A percentile compares a stretch with the other conserved stretches of the same genome.
These are phyloP conservation scores for Torymus aiolomorphi DNA, from an alignment of 2,888 invertebrate genomes.

Conservation along the genomic window DNA sequence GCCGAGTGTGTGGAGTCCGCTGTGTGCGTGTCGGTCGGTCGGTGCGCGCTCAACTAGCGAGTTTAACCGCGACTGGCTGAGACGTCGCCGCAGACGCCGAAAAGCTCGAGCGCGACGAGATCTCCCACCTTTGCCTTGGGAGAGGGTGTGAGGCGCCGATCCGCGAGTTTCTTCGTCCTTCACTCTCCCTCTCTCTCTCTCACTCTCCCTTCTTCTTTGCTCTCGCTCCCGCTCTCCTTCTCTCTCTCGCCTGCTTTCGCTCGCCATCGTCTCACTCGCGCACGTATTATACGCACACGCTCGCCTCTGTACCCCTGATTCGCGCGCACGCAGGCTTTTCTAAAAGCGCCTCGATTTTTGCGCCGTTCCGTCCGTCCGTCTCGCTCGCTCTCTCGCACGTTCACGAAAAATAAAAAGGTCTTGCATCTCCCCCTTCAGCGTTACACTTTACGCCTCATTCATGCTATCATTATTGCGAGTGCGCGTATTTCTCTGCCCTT, in stretches of 20 bases:
- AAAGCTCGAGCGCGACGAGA: conserved; percentile 64
- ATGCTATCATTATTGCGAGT: neutral
- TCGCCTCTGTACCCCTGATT: no score
- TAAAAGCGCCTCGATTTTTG: no score
- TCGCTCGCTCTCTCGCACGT: no score
- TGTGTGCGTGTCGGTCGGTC: conserved; percentile 46
- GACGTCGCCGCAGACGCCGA: conserved; percentile 55
- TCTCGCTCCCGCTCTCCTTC: conserved; percentile 32
- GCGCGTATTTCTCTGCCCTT: neutral
- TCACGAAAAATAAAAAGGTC: no score
- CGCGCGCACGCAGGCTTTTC: no score
- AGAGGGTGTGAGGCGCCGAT: conserved; percentile 46
- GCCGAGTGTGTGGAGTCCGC: neutral
- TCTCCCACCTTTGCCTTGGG: conserved; percentile 62
- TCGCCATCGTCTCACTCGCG: no score
- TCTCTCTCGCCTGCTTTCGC: conserved; percentile 18
- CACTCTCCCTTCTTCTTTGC: conserved; percentile 40
- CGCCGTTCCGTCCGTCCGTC: no score
- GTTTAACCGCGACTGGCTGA: conserved; percentile 73
- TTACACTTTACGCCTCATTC: neutral
- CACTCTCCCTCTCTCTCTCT: conserved; percentile 51
- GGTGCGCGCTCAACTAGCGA: conserved; percentile 70
- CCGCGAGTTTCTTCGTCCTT: conserved; percentile 51
- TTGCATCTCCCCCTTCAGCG: no score
- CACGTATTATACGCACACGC: no score